Percentiles rank a stretch among this genome's conserved stretches.
phyloP scores from a whole-genome alignment of 2,888 invertebrate genomes.

The Hemistola chrysoprasaria region DNA sequence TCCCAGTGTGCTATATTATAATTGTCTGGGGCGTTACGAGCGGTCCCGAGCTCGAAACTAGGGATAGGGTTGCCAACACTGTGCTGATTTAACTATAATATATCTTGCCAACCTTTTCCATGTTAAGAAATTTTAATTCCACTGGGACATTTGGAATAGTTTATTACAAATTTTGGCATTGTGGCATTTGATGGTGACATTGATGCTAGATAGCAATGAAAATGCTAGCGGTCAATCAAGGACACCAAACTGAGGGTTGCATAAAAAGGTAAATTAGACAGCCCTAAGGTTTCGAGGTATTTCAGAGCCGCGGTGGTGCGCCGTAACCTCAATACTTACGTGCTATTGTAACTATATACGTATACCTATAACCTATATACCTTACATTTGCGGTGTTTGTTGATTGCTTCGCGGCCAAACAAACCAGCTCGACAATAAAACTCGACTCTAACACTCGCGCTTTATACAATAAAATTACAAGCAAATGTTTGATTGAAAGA shows the following conservation, averaged over 20 bases:
- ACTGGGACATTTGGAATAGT: no score
- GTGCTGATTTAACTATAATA: no score
- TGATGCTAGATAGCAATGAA: no score
- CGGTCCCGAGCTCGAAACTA: constrained; percentile 15
- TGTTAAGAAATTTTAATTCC: no score
- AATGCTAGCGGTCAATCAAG: no score
- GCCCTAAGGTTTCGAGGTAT: constrained; percentile 20
- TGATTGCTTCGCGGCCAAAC: constrained; percentile 25
- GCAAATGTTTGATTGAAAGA: constrained; percentile 18
- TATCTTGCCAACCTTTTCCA: no score
- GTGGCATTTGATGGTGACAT: no score
- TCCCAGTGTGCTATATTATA: constrained; percentile 40
- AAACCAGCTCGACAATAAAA: constrained; percentile 17
- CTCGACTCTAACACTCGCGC: constrained; percentile 15
- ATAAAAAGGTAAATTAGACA: background rate
- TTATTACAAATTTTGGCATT: no score
- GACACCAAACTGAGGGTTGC: background rate
- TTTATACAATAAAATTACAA: constrained; percentile 18
- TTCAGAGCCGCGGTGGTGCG: constrained; percentile 26
- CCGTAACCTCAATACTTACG: constrained; percentile 23
- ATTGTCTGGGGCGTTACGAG: constrained; percentile 36
- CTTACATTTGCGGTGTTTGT: constrained; percentile 24
- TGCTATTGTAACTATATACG: constrained; percentile 19
- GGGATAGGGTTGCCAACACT: constrained; percentile 7
- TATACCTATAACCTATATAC: no score